Conservation (phyloP, 2,797 vertebrate genomes). For the Argentina silus region DNA sequence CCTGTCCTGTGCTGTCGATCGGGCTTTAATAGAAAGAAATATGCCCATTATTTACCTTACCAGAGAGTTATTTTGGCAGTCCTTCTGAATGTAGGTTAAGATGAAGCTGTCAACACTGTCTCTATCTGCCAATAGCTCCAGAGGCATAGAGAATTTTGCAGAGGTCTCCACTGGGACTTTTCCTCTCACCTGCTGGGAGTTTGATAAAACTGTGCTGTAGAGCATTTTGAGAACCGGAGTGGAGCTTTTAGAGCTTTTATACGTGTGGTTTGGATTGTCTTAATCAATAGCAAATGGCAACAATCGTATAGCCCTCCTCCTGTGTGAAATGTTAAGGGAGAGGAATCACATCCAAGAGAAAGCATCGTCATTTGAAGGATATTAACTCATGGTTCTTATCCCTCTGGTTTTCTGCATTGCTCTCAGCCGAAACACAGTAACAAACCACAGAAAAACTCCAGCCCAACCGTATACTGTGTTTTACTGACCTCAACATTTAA, state of each 20-base stretch:
- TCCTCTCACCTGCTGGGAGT: slow-evolving; percentile 27
- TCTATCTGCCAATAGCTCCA: slow-evolving; percentile 48
- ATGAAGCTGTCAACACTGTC: slow-evolving; percentile 53
- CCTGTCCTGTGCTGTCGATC: slow-evolving; percentile 40
- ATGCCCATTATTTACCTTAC: slow-evolving; percentile 35
- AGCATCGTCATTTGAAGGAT: slow-evolving; percentile 42
- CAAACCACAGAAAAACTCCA: not conserved
- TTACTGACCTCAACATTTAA: slow-evolving; percentile 34
- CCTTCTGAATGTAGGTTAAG: slow-evolving; percentile 44
- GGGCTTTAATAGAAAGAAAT: slow-evolving; percentile 38
- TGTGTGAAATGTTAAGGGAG: slow-evolving; percentile 46
- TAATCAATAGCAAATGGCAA: slow-evolving; percentile 36
- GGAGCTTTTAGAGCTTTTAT: slow-evolving; percentile 34
- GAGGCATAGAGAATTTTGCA: slow-evolving; percentile 14
- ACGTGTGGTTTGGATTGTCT: slow-evolving; percentile 47
- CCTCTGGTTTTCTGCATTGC: slow-evolving; percentile 38
- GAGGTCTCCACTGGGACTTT: slow-evolving; percentile 28
- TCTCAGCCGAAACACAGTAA: slow-evolving; percentile 43
- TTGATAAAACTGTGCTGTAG: slow-evolving; percentile 54
- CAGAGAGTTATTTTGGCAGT: slow-evolving; percentile 31
- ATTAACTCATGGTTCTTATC: slow-evolving; percentile 37
- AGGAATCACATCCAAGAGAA: slow-evolving; percentile 35
- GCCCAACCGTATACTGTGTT: not conserved
- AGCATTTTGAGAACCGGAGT: slow-evolving; percentile 50
- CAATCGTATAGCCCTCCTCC: not conserved